Base-by-base conservation (phyloP, 2,888 invertebrate species). In the Oscheius sp. region DNA sequence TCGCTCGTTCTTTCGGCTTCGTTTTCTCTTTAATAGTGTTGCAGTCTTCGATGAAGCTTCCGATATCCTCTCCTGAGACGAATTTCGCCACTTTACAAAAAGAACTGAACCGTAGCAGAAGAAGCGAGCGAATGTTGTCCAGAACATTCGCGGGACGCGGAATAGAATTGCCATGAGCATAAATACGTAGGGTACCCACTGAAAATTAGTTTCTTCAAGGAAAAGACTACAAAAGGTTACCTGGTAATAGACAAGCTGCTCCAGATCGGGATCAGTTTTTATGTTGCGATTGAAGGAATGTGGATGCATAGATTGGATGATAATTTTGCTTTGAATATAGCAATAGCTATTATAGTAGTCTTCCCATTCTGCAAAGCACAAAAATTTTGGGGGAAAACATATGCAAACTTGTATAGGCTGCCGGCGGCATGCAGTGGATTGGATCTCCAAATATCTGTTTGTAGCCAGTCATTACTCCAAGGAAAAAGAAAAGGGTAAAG, bases 231-330 rank as follows among this genome's bases (percentile, higher is more conserved):
- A 57, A 57, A 33, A 13, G 2, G 13, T 3, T 57, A 29, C 57
- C 57, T 57, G 57, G 33, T 57, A 57, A 57, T 57, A 57, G 9
- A 29, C 29, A 33, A 57, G 13, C 32, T 21, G n/a, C 57, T 57
- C 32, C 10, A 33, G 13, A 2, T 21, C n/a, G 2, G 13, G 9
- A 21, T 57, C 57, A 57, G 9, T 57, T 57, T 57, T 9, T 0
- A 21, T n/a, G 2, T 29, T 57, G n/a, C 3, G 13, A 10, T 57
- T 7, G 42, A 42, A 42, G n/a, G 21, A 13, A 57, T 21, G 2
- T 29, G 21, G 13, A 57, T 57, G 33, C 9, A 33, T 2, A 29
- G 10, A 57, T 33, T n/a, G 3, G 33, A 29, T 29, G 29, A 29
- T 29, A 57, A 57, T 29, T 29, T 57, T 57, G 29, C 29, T 33